These are phyloP conservation scores for Andrena chrysosceles DNA, from an alignment of 2,888 invertebrate species.

Conservation along the genomic window DNA sequence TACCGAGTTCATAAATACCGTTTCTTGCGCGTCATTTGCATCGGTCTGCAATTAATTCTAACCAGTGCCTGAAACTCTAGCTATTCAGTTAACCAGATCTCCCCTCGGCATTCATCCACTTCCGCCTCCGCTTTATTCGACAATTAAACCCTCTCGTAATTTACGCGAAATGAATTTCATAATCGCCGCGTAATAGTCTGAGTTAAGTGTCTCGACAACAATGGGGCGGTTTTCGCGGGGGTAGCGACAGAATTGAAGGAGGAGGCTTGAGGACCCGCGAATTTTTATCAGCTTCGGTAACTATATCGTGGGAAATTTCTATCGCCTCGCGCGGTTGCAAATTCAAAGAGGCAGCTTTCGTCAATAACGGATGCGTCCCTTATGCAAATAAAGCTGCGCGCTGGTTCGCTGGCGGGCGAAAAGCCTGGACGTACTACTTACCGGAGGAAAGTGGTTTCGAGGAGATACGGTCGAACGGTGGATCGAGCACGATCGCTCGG, in stretches of 20 bases:
- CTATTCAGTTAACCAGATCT: neutral
- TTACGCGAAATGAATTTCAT: neutral
- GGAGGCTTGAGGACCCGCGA: neutral
- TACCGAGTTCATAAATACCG: neutral
- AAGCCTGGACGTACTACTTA: constrained; percentile 23
- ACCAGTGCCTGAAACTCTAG: neutral
- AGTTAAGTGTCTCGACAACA: neutral
- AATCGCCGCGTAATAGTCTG: neutral
- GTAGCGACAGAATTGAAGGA: neutral
- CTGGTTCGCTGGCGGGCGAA: neutral
- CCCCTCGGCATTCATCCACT: neutral
- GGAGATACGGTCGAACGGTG: constrained; percentile 9
- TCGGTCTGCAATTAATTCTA: neutral
- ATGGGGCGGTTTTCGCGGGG: neutral
- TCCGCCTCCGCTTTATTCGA: neutral
- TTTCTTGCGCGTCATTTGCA: constrained; percentile 3
- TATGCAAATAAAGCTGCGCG: constrained; percentile 52
- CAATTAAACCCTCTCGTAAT: neutral
- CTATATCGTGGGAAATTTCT: neutral
- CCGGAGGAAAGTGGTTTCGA: constrained; percentile 40
- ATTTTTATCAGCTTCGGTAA: neutral
- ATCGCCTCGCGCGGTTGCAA: neutral
- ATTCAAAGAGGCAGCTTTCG: constrained; percentile 21
- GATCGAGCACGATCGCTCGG: neutral
- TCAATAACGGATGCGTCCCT: constrained; percentile 47